A percentile compares a stretch with the other conserved stretches of the same genome.
These are phyloP conservation scores for Leptinotarsa undecemlineata DNA, from an alignment of 1,140 invertebrate species.

Conservation along the genomic window DNA sequence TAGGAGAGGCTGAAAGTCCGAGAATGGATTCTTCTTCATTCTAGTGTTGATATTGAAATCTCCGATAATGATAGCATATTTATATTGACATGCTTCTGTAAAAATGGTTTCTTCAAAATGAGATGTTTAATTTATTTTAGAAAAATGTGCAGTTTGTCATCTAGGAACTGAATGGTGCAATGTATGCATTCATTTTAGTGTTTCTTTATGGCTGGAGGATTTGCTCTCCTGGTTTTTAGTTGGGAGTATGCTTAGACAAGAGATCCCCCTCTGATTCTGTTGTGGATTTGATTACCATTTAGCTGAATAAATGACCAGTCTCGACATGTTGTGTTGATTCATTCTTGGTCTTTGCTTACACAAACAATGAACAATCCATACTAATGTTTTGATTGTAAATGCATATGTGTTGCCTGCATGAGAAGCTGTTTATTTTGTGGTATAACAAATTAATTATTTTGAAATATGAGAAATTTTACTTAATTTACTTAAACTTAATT, in stretches of 20 bases:
- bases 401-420: slow-evolving; percentile 14
- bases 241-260: slow-evolving; percentile 12
- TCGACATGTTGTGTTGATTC: slow-evolving; percentile 1
- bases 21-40: slow-evolving; percentile 3
- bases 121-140: slow-evolving; percentile 6
- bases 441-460: background rate
- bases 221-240: slow-evolving; percentile 17
- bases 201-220: slow-evolving; percentile 25
- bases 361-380: slow-evolving; percentile 15
- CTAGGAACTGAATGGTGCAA: slow-evolving; percentile 12
- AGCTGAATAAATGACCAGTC: slow-evolving; percentile 20
- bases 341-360: slow-evolving; percentile 20
- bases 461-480: slow-evolving; percentile 12
- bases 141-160: slow-evolving; percentile 24
- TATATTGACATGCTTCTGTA: slow-evolving; percentile 14
- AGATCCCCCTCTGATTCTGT: slow-evolving; percentile 23
- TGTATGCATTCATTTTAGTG: slow-evolving; percentile 19
- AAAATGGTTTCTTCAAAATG: slow-evolving; percentile 18
- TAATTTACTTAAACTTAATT: too few relatives aligned
- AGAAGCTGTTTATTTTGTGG: slow-evolving; percentile 12
- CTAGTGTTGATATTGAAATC: slow-evolving; percentile 21
- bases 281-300: slow-evolving; percentile 6
- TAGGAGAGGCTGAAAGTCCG: too few relatives aligned
- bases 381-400: slow-evolving; percentile 11
- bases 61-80: slow-evolving; percentile 20